A percentile compares a stretch with the other conserved stretches of the same genome.
Evolutionary conservation across 2,797 vertebrate genomes (phyloP).

Genomic region (Pseudopleuronectes americanus): DNA sequence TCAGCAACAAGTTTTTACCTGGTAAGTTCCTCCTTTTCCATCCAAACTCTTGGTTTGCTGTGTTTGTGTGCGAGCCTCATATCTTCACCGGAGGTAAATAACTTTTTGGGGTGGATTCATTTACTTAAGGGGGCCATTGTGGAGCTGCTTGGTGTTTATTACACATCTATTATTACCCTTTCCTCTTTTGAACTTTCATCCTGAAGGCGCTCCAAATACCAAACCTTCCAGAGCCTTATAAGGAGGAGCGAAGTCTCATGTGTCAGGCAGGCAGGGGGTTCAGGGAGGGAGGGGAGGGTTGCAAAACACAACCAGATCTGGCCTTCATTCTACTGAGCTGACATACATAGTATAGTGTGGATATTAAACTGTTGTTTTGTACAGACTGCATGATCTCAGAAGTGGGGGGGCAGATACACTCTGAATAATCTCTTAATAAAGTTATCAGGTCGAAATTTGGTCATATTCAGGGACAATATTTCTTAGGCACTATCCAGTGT

Average conservation of each 20-base stretch:
- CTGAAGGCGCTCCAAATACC: slow-evolving; percentile 81
- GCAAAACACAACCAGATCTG: slow-evolving; percentile 62
- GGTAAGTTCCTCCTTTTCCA: slow-evolving; percentile 69
- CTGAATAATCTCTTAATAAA: too few species aligned
- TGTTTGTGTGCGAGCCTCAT: slow-evolving; percentile 29
- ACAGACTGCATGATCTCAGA: slow-evolving; percentile 38
- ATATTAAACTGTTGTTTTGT: slow-evolving; percentile 39
- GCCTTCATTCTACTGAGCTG: slow-evolving; percentile 65
- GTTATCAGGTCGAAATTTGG: neutral
- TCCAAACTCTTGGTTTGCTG: slow-evolving; percentile 15
- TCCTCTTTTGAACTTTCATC: slow-evolving; percentile 84
- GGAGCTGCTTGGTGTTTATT: slow-evolving; percentile 72
- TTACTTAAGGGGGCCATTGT: slow-evolving; percentile 67
- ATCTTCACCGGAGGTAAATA: slow-evolving; percentile 11
- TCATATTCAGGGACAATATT: slow-evolving; percentile 25
- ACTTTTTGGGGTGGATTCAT: slow-evolving; percentile 60
- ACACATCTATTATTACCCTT: slow-evolving; percentile 84
- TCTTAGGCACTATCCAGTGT: slow-evolving; percentile 35
- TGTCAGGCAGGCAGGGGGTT: slow-evolving; percentile 61
- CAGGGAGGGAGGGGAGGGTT: slow-evolving; percentile 24
- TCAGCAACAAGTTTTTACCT: slow-evolving; percentile 72
- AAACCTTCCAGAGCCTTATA: slow-evolving; percentile 84
- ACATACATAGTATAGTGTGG: slow-evolving; percentile 50
- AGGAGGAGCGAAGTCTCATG: slow-evolving; percentile 78
- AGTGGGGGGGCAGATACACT: neutral